phyloP scores from a whole-genome alignment of 2,113 vertebrate genomes.

The Colossoma macropomum region DNA sequence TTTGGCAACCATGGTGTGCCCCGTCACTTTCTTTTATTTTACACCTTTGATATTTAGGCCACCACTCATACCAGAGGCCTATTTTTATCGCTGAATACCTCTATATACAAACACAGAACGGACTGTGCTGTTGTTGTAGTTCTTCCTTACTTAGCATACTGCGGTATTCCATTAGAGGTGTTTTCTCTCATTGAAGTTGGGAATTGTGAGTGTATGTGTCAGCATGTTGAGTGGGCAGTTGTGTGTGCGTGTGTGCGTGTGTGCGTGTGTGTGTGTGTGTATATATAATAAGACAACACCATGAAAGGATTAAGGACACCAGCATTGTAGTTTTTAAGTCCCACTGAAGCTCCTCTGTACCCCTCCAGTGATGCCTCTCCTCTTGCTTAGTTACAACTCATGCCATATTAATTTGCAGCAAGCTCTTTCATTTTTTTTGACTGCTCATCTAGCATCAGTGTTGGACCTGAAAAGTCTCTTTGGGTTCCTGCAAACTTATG shows the following conservation, averaged over 20 bases:
- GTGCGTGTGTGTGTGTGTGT: conserved; percentile 24
- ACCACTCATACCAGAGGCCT: conserved; percentile 28
- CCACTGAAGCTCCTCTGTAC: conserved; percentile 17
- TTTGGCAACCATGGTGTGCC: conserved; percentile 49
- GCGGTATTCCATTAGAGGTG: conserved; percentile 50
- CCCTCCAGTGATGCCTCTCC: conserved; percentile 14
- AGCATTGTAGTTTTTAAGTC: conserved; percentile 44
- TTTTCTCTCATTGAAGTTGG: conserved; percentile 36
- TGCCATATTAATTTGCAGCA: conserved; percentile 45
- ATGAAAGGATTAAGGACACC: conserved; percentile 12
- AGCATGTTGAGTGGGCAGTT: neutral
- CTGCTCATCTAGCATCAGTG: conserved; percentile 48
- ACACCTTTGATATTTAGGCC: conserved; percentile 38
- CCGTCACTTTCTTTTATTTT: conserved; percentile 52
- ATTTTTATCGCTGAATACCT: conserved; percentile 42
- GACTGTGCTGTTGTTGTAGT: conserved; percentile 39
- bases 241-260: conserved; percentile 18
- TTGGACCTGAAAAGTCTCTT: conserved; percentile 12
- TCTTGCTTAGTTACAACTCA: conserved; percentile 2
- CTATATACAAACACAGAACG: conserved; percentile 37
- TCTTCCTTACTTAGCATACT: conserved; percentile 34
- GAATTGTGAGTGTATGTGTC: conserved; percentile 13
- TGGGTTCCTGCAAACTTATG: neutral
- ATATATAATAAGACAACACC: conserved; percentile 15
- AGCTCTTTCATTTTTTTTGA: conserved; percentile 39